A percentile compares a stretch with the other conserved stretches of the same genome.
Evolutionary conservation across 1,140 invertebrate genomes (phyloP).

Genomic region (Nomia melanderi): DNA sequence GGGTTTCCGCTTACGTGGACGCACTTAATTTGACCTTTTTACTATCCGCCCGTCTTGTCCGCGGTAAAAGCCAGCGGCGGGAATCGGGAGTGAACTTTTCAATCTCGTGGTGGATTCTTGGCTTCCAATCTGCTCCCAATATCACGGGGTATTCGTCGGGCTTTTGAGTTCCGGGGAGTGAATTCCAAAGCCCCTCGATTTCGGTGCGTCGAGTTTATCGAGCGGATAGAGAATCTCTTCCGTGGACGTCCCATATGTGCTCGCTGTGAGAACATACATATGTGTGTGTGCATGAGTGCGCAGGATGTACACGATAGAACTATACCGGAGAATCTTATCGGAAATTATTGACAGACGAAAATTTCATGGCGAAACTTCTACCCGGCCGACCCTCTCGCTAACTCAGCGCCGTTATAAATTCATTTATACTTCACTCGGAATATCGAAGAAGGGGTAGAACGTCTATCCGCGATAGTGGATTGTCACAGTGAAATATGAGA

Average conservation of each 20-base stretch:
- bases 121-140: constrained; percentile 63
- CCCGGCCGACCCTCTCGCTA: not conserved
- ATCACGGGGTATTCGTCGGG: constrained; percentile 52
- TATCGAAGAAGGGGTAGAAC: not conserved
- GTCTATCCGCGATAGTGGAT: not conserved
- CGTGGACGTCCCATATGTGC: constrained; percentile 24
- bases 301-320: not conserved
- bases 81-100: constrained; percentile 47
- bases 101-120: constrained; percentile 51
- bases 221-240: constrained; percentile 53
- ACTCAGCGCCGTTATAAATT: constrained; percentile 16
- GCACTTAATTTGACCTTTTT: constrained; percentile 53
- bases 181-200: constrained; percentile 57
- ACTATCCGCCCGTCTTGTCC: constrained; percentile 44
- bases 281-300: not conserved
- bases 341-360: constrained; percentile 36
- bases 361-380: constrained; percentile 52
- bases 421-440: constrained; percentile 4
- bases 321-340: constrained; percentile 17
- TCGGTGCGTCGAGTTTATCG: constrained; percentile 60
- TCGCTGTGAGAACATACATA: too few species aligned
- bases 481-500: not conserved
- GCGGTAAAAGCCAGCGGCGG: constrained; percentile 31
- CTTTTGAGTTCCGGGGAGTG: constrained; percentile 43
- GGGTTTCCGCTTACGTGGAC: constrained; percentile 37